Evolutionary conservation across 2,797 vertebrate genomes (phyloP), one percentile per base, ranked within the genome.

Genomic region (Meriones psammophilus): DNA sequence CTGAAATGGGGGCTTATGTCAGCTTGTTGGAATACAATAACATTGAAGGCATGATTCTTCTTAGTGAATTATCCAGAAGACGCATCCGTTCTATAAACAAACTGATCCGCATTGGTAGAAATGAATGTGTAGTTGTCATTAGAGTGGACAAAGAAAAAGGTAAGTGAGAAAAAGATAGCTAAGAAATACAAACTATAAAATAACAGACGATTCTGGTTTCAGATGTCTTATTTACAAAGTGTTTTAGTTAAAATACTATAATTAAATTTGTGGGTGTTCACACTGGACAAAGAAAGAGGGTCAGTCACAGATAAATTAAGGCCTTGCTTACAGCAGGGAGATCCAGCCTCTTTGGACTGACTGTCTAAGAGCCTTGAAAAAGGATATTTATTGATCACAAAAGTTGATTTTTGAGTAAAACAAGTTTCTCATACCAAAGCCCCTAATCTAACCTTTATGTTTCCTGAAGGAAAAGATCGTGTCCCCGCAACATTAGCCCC

Each of bases 11-110:
- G 1, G 99, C 99, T 91, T 99, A 99, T 0, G 99, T 99, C 98
- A 99, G 99, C 99, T 98, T 99, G 26, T 95, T 99, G 98, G 99
- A 99, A 96, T 99, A 99, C 98, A 99, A 99, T 99, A 99, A 99
- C 98, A 99, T 99, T 2, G 99, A 99, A 96, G 99, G 99, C 98
- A 99, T 99, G 99, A 99, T 99, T 98, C 99, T 99, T 62, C 99
- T 99, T 71, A 99, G 99, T 14, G 99, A 99, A 97, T 98, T 99
- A 60, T 99, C 99, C 1, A 99, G 99, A 62, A 99, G 99, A 79
- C 99, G 99, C 17, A 99, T 99, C 92, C 99, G 99, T 85, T 99
- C 99, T 98, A 99, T 99, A 98, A 99, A 99, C 99, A 99, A 99
- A 98, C 99, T 99, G 97, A 99, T 99, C 97, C 99, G 99, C 86